phyloP scores from a whole-genome alignment of 2,113 vertebrate genomes.

The Hydropotes inermis region DNA sequence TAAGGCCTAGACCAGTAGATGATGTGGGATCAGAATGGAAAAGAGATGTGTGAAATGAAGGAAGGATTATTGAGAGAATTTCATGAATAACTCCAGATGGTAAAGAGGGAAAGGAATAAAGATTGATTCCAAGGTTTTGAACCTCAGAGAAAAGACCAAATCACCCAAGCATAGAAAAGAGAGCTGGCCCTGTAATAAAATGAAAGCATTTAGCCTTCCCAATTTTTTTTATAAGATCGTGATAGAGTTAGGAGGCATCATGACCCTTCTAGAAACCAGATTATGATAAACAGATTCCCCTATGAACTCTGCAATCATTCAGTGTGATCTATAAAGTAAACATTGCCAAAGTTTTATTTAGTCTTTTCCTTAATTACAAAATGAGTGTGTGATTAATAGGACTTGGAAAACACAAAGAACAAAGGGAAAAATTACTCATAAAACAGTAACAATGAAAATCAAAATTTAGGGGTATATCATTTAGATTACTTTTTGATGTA shows the following conservation, averaged over 20 bases:
- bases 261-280: neutral
- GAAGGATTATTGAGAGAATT: neutral
- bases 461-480: neutral
- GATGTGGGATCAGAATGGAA: neutral
- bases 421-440: neutral
- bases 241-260: neutral
- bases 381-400: neutral
- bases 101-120: neutral
- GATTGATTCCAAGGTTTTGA: neutral
- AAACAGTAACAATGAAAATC: neutral
- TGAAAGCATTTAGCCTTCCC: neutral
- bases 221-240: neutral
- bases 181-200: neutral
- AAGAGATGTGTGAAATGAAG: neutral
- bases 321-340: neutral
- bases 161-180: neutral
- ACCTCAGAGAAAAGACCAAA: neutral
- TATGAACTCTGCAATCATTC: neutral
- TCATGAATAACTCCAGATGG: neutral
- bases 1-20: neutral
- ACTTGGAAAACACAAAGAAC: neutral
- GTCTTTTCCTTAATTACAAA: neutral
- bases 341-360: neutral
- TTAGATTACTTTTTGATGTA: neutral
- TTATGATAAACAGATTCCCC: conserved; percentile 13